Evolutionary conservation across 1,140 invertebrate genomes (phyloP).

Genomic region (Mercenaria mercenaria): DNA sequence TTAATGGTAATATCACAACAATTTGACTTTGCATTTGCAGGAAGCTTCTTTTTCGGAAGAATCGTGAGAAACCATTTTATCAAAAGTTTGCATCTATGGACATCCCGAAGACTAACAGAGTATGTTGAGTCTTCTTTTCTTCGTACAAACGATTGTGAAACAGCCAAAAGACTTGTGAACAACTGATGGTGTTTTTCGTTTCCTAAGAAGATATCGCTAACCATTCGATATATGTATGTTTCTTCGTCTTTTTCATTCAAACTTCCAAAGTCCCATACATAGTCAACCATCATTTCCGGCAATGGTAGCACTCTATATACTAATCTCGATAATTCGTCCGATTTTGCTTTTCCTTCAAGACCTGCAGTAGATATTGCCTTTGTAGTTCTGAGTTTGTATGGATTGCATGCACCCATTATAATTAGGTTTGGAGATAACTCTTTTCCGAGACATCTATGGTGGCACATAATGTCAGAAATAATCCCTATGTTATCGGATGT

Average conservation of each 20-base stretch:
- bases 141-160: conserved; percentile 73
- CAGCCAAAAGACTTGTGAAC: conserved; percentile 46
- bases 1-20: not conserved
- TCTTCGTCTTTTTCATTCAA: conserved; percentile 72
- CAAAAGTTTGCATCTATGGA: conserved; percentile 70
- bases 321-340: conserved; percentile 71
- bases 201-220: conserved; percentile 18
- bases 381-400: conserved; percentile 69
- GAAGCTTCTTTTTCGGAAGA: conserved; percentile 44
- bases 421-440: conserved; percentile 68
- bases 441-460: conserved; percentile 65
- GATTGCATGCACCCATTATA: conserved; percentile 76
- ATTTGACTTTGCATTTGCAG: not conserved
- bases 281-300: conserved; percentile 75
- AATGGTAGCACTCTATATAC: conserved; percentile 75
- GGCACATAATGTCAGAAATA: conserved; percentile 72
- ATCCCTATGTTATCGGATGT: conserved; percentile 73
- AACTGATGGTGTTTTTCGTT: not conserved
- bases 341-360: conserved; percentile 70
- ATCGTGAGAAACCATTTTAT: conserved; percentile 70
- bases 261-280: conserved; percentile 77
- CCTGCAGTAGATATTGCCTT: conserved; percentile 67
- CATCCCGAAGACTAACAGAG: conserved; percentile 78
- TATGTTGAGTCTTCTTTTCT: conserved; percentile 54
- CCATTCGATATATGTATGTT: conserved; percentile 72